Evolutionary conservation across 2,888 invertebrate species (phyloP), one percentile per base, ranked within the genome.

Genomic region (Caenorhabditis sp.): DNA sequence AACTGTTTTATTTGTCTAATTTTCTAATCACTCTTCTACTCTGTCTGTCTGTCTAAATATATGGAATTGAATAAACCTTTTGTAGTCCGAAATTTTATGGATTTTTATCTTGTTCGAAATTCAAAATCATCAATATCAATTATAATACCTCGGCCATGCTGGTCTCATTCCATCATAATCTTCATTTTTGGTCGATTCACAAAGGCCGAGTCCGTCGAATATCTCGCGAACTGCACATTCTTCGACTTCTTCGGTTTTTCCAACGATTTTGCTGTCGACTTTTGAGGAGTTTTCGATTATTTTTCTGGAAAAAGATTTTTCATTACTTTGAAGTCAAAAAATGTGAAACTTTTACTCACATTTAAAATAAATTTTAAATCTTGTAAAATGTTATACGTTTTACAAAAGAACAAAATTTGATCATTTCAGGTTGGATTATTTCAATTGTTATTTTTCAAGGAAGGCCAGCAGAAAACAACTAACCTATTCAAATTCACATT

Each of bases 131-230:
- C n/a, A n/a, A n/a, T 61, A 56, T 58, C 49, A 62, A 38, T 66
- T 26, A 70, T 80, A 82, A 60, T 79, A 65, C 62, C 82, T 67
- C 8, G 76, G 76, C 82, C 82, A 82, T 4, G 74, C 77, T 4
- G 80, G 82, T 58, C 78, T 63, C 79, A 82, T 79, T n/a, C 77
- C 77, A 70, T 82, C 82, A 56, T 67, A 76, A 36, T 80, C 79
- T 23, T 76, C 73, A 12, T 50, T 36, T 31, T 52, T 64, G 20
- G 69, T 75, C 21, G 67, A 58, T 43, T 64, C 59, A 21, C 36
- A 53, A 21, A 79, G 23, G 3, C 76, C 74, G 23, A 70, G 31
- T 21, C 76, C 76, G 57, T 79, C 79, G 43, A 79, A 66, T 21
- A 79, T 56, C 26, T 72, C 75, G 0, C 63, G 54, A 43, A 3